A percentile compares a stretch with the other conserved stretches of the same genome.
These are phyloP conservation scores for Pipistrellus pygmaeus DNA, from an alignment of 2,797 vertebrate genomes.

Conservation along the genomic window DNA sequence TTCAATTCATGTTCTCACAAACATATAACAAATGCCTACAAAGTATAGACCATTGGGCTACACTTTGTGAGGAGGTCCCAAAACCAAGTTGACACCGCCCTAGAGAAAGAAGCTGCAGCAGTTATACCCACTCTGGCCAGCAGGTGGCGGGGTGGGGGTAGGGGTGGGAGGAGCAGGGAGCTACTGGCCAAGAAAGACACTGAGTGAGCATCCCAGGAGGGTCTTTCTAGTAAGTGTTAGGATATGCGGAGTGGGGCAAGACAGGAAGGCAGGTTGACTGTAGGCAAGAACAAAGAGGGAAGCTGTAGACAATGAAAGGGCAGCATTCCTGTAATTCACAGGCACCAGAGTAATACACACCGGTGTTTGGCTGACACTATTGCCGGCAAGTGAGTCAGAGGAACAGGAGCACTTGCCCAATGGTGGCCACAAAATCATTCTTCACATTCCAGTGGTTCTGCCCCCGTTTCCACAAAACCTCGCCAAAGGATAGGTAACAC, in stretches of 20 bases:
- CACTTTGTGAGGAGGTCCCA: not conserved
- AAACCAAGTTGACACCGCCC: not conserved
- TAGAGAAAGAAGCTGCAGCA: not conserved
- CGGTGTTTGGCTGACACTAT: not conserved
- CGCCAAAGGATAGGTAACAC: not conserved
- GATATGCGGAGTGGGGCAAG: not conserved
- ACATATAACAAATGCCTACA: not conserved
- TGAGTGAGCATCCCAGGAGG: not conserved
- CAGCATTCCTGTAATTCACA: not conserved
- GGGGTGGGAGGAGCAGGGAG: not conserved
- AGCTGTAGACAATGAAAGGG: not conserved
- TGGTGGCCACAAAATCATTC: slow-evolving; percentile 24
- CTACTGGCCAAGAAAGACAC: not conserved
- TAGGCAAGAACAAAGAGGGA: not conserved
- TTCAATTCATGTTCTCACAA: not conserved
- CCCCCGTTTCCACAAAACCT: slow-evolving; percentile 27
- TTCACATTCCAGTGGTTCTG: slow-evolving; percentile 26
- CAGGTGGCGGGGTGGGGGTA: slow-evolving; percentile 71
- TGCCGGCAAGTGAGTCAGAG: not conserved
- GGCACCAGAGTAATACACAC: not conserved
- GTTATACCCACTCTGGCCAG: slow-evolving; percentile 60
- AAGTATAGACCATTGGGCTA: not conserved
- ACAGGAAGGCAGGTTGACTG: not conserved
- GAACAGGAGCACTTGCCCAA: slow-evolving; percentile 30
- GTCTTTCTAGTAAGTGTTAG: slow-evolving; percentile 16